Conservation (phyloP, 2,797 vertebrate species). For the Poeciliopsis presidionis region DNA sequence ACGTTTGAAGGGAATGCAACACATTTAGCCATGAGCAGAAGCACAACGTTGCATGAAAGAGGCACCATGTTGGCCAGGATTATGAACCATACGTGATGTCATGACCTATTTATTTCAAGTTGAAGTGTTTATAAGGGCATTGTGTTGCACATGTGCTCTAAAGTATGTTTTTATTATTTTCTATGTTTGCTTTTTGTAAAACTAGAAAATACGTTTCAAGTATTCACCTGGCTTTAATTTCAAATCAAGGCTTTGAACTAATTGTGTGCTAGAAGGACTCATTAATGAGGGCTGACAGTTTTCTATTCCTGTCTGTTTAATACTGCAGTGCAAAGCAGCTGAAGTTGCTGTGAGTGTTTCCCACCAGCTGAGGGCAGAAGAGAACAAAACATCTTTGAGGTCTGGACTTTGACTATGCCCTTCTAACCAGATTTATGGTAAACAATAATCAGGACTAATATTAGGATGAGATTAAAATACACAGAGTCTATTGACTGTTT, state of each 20-base stretch:
- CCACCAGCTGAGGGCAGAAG: slow-evolving; percentile 58
- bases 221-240: neutral
- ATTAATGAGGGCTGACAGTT: neutral
- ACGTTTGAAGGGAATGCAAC: neutral
- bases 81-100: neutral
- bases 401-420: neutral
- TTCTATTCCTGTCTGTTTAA: neutral
- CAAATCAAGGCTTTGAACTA: neutral
- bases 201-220: neutral
- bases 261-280: neutral
- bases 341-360: slow-evolving; percentile 14
- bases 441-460: neutral
- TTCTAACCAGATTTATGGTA: neutral
- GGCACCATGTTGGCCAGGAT: neutral
- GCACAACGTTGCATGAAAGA: neutral
- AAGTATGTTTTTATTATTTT: neutral
- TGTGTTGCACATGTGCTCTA: neutral
- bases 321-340: neutral
- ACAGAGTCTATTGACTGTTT: neutral
- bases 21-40: neutral
- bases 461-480: neutral
- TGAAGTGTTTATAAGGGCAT: neutral
- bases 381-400: slow-evolving; percentile 25
- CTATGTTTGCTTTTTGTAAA: neutral
- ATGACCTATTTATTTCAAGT: neutral